These are phyloP conservation scores for Psilanteris sp. DNA, from an alignment of 1,140 invertebrate species.

Conservation along the genomic window DNA sequence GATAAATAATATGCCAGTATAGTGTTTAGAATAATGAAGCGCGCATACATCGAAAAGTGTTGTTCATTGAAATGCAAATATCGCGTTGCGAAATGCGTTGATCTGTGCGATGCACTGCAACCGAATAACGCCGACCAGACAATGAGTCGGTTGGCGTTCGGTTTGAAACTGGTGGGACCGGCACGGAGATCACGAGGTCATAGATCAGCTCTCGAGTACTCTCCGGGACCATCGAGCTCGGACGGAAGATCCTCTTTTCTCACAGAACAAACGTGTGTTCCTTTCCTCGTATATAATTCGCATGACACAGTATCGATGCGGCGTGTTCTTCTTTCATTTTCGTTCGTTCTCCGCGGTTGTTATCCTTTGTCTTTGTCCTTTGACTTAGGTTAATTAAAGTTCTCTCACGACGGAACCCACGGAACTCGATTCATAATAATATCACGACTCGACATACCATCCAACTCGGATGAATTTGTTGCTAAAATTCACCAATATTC, in stretches of 20 bases:
- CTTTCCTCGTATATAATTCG: slow-evolving; percentile 40
- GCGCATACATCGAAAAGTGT: slow-evolving; percentile 23
- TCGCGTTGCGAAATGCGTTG: slow-evolving; percentile 32
- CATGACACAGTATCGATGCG: slow-evolving; percentile 57
- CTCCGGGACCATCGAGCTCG: slow-evolving; percentile 13
- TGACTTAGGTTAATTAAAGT: slow-evolving; percentile 52
- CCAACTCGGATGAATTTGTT: too few relatives aligned
- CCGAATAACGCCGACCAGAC: slow-evolving; percentile 30
- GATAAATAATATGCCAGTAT: slow-evolving; percentile 25
- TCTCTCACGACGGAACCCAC: slow-evolving; percentile 54
- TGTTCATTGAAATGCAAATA: slow-evolving; percentile 46
- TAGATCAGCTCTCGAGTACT: slow-evolving; percentile 35
- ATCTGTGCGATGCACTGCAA: slow-evolving; percentile 9
- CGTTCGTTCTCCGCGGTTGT: slow-evolving; percentile 13
- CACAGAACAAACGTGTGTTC: slow-evolving; percentile 33
- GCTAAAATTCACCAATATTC: slow-evolving; percentile 29
- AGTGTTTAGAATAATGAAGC: slow-evolving; percentile 24
- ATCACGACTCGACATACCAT: slow-evolving; percentile 39
- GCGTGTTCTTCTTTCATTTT: slow-evolving; percentile 22
- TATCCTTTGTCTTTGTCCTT: too few relatives aligned
- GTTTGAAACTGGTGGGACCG: slow-evolving; percentile 28
- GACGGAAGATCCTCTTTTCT: slow-evolving; percentile 43
- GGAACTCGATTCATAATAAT: slow-evolving; percentile 59
- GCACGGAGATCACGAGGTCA: slow-evolving; percentile 41
- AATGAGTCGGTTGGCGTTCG: slow-evolving; percentile 26